phyloP scores from a whole-genome alignment of 2,888 invertebrate species.

The Drosophila niveifrons region DNA sequence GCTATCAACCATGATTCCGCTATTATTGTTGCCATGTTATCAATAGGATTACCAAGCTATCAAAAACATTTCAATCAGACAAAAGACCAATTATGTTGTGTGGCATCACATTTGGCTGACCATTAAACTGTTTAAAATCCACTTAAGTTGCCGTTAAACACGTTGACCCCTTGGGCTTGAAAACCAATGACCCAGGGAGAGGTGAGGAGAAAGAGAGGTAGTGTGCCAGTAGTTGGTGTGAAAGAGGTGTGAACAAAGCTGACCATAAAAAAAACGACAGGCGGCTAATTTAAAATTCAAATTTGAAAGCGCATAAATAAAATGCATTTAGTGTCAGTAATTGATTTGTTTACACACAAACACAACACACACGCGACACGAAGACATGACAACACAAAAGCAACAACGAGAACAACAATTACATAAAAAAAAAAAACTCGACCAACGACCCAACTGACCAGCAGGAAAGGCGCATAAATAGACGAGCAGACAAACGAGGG shows the following conservation, averaged over 20 bases:
- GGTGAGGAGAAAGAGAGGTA: neutral
- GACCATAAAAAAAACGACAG: conserved; percentile 54
- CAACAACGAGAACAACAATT: conserved; percentile 18
- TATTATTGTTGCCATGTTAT: neutral
- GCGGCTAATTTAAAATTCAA: conserved; percentile 75
- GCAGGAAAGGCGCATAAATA: conserved; percentile 11
- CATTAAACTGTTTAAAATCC: conserved; percentile 57
- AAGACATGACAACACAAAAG: conserved; percentile 29
- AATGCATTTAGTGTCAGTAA: conserved; percentile 74
- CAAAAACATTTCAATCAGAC: conserved; percentile 28
- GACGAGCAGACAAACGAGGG: conserved; percentile 25
- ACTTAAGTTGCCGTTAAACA: conserved; percentile 66
- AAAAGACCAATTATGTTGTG: conserved; percentile 44
- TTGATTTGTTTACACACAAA: conserved; percentile 75
- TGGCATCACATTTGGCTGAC: conserved; percentile 33
- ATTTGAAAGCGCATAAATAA: conserved; percentile 62
- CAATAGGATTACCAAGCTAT: neutral
- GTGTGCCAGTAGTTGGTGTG: neutral
- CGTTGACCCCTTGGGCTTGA: conserved; percentile 58
- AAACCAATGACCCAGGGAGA: neutral
- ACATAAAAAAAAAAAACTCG: conserved; percentile 33
- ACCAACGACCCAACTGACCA: conserved; percentile 64
- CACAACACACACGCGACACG: conserved; percentile 65
- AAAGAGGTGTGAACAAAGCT: conserved; percentile 61
- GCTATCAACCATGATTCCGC: neutral